Percentiles rank a stretch among this genome's conserved stretches.
These are phyloP conservation scores for Emydocephalus ijimae DNA, from an alignment of 2,113 vertebrate genomes.

Conservation along the genomic window DNA sequence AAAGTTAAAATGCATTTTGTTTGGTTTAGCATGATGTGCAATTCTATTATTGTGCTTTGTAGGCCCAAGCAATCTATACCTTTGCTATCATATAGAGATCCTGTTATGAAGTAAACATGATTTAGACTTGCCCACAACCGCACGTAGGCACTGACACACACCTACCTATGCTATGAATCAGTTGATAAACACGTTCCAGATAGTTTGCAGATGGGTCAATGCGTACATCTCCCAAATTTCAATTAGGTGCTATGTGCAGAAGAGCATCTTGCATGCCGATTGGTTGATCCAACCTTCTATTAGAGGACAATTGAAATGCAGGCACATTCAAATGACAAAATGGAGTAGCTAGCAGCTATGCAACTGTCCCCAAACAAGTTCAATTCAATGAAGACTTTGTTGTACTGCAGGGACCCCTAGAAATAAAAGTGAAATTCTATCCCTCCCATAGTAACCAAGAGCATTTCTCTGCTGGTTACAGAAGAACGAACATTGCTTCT, in stretches of 20 bases:
- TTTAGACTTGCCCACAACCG: not conserved
- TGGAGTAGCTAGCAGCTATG: not conserved
- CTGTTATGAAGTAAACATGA: not conserved
- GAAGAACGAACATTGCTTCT: not conserved
- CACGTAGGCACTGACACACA: not conserved
- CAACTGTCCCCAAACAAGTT: not conserved
- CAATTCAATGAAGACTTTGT: not conserved
- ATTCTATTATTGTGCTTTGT: not conserved
- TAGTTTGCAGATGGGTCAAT: not conserved
- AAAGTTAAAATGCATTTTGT: not conserved
- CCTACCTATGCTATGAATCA: not conserved
- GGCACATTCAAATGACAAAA: not conserved
- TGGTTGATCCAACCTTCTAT: not conserved
- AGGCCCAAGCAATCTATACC: not conserved
- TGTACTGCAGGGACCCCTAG: not conserved
- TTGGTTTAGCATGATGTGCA: not conserved
- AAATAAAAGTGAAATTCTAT: not conserved
- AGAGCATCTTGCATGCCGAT: not conserved
- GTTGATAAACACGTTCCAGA: not conserved
- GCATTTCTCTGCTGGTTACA: not conserved
- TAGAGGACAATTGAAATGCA: not conserved
- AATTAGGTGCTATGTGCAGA: not conserved
- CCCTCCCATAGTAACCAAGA: not conserved
- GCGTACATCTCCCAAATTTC: not conserved
- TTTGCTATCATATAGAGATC: not conserved